Evolutionary conservation across 2,113 vertebrate genomes (phyloP), one percentile per base, ranked within the genome.

Genomic region (Megalops atlanticus): DNA sequence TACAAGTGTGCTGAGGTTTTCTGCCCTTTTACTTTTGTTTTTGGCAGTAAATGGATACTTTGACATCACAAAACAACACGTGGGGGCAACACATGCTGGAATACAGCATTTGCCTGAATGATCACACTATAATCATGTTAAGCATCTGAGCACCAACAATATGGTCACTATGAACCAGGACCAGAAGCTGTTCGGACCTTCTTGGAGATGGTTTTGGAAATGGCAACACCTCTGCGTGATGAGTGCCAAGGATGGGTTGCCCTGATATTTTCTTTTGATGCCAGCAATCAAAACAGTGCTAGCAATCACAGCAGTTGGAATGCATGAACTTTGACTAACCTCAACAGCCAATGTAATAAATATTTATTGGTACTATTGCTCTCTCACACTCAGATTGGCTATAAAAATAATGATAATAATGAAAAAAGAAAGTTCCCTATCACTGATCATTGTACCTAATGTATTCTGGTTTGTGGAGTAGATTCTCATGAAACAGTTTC

Each of bases 311-410:
- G 12, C 8, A 69, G 64, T n/a, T 21, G 12, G 52, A 43, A n/a
- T 15, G 35, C n/a, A 31, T 81, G 73, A 81, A 81, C 72, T 75
- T 73, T 68, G 72, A 18, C 27, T 41, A 58, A 81, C 80, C 80
- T 73, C 40, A 24, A 27, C 33, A 68, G 52, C 31, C 36, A 75
- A 75, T n/a, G 52, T 52, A 33, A 45, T 33, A 31, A 33, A 10
- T 70, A 58, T 41, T 74, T 33, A 41, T 73, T 74, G 33, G 45
- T 21, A 36, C 35, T 49, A 39, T 40, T 33, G 11, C 27, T 38
- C 7, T 47, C 52, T 24, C 16, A 58, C 52, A 24, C 52, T 58
- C n/a, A 24, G n/a, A 24, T n/a, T 58, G 52, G 16, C 21, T n/a
- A n/a, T n/a, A n/a, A n/a, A n/a, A n/a, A n/a, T n/a, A n/a, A n/a